These are phyloP conservation scores for Alloscopus bannaensis DNA, from an alignment of 2,888 invertebrate species.

Conservation along the genomic window DNA sequence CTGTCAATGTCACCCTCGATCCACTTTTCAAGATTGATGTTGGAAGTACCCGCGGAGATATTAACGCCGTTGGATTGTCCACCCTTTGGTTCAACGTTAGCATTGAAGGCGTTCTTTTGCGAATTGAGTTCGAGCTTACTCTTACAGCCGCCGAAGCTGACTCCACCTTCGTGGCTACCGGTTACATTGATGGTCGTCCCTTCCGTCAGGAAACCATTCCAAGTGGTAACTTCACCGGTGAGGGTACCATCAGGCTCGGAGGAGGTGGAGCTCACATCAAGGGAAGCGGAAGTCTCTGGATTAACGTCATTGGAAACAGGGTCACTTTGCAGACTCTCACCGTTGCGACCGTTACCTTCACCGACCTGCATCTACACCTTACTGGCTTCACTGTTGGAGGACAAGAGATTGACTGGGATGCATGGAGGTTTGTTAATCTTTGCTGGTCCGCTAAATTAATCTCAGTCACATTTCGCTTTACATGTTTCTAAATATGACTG, in stretches of 20 bases:
- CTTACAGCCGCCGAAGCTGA: slow-evolving; percentile 1
- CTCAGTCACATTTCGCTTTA: not conserved
- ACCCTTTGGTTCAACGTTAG: slow-evolving; percentile 36
- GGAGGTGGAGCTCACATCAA: slow-evolving; percentile 26
- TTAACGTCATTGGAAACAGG: slow-evolving; percentile 62
- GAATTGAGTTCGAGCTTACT: slow-evolving; percentile 33
- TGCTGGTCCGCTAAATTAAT: not conserved
- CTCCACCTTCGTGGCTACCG: slow-evolving; percentile 17
- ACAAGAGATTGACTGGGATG: slow-evolving; percentile 29
- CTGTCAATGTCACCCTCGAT: slow-evolving; percentile 50
- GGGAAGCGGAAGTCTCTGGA: slow-evolving; percentile 46
- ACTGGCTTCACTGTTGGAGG: slow-evolving; percentile 39
- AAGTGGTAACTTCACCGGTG: slow-evolving; percentile 55
- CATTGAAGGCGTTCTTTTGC: slow-evolving; percentile 27
- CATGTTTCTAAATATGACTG: not conserved
- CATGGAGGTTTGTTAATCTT: slow-evolving; percentile 11
- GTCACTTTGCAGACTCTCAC: slow-evolving; percentile 37
- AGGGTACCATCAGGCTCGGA: slow-evolving; percentile 18
- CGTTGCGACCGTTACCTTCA: slow-evolving; percentile 45
- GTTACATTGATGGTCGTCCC: slow-evolving; percentile 56
- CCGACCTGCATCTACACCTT: slow-evolving; percentile 23
- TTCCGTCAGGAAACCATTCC: slow-evolving; percentile 53
- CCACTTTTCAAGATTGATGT: slow-evolving; percentile 39
- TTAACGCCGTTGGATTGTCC: slow-evolving; percentile 40
- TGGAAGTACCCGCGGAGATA: slow-evolving; percentile 42